Conservation (phyloP, 2,888 invertebrate species). For the Amphipyra tragopoginis region DNA sequence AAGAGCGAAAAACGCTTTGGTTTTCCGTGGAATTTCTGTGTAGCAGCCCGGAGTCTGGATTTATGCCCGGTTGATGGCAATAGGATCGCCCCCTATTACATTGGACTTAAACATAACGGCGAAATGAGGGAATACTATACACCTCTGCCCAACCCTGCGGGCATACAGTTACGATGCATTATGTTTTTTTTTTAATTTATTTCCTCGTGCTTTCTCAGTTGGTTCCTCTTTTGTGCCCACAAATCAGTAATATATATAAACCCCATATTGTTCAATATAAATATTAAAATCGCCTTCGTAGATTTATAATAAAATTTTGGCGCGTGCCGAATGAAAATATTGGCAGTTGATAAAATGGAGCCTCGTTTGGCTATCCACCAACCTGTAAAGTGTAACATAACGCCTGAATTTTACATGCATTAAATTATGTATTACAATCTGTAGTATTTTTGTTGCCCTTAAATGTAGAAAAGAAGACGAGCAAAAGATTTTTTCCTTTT, state of each 20-base stretch:
- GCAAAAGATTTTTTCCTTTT: too few relatives aligned
- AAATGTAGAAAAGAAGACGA: neutral
- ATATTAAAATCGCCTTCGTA: slow-evolving; percentile 40
- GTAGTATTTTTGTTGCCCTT: slow-evolving; percentile 3
- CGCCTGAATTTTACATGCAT: slow-evolving; percentile 44
- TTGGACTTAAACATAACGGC: too few relatives aligned
- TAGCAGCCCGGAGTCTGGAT: too few relatives aligned
- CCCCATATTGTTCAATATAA: slow-evolving; percentile 16
- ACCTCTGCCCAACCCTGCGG: too few relatives aligned
- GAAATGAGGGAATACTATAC: too few relatives aligned
- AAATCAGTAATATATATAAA: slow-evolving; percentile 9
- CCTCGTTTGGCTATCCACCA: slow-evolving; percentile 56
- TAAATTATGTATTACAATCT: slow-evolving; percentile 17
- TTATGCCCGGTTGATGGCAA: too few relatives aligned
- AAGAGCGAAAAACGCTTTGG: too few relatives aligned
- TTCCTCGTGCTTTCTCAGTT: too few relatives aligned
- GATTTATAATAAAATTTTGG: slow-evolving; percentile 44
- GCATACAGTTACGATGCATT: too few relatives aligned
- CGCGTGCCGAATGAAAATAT: slow-evolving; percentile 56
- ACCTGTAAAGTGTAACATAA: slow-evolving; percentile 44
- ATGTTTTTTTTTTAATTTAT: slow-evolving; percentile 2
- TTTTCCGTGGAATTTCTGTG: too few relatives aligned
- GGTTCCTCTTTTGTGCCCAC: neutral
- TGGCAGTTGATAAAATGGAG: slow-evolving; percentile 46
- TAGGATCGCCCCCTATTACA: too few relatives aligned